Percentiles rank a stretch among this genome's conserved stretches.
phyloP scores from a whole-genome alignment of 1,140 invertebrate species.

The Hermetia illucens region DNA sequence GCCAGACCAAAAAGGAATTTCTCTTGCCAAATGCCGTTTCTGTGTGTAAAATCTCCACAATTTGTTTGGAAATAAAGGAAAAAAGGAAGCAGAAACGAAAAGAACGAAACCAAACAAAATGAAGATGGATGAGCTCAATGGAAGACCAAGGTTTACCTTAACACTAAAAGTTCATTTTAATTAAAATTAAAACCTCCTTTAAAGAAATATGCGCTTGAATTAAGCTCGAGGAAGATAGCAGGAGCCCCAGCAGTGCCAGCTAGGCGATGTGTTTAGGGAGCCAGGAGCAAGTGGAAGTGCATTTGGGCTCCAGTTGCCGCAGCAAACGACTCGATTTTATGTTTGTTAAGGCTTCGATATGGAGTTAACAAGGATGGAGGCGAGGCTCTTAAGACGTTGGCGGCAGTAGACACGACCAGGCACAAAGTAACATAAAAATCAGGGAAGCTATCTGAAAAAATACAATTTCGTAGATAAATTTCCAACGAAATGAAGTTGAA shows the following conservation, averaged over 20 bases:
- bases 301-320: background rate
- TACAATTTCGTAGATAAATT: background rate
- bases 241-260: background rate
- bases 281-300: background rate
- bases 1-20: too few relatives aligned
- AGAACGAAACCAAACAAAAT: background rate
- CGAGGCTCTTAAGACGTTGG: too few relatives aligned
- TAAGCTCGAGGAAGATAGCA: background rate
- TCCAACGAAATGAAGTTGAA: background rate
- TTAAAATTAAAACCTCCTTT: conserved; percentile 1
- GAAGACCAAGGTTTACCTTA: background rate
- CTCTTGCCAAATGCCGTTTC: too few relatives aligned
- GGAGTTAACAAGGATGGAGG: too few relatives aligned
- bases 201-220: background rate
- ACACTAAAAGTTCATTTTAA: background rate
- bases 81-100: background rate
- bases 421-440: background rate
- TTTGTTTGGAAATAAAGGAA: background rate
- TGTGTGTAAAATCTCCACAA: too few relatives aligned
- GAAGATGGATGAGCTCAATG: conserved; percentile 1
- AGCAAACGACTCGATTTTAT: background rate
- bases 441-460: background rate
- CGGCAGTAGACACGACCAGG: too few relatives aligned
- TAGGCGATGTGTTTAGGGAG: background rate
- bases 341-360: too few relatives aligned